Base-by-base conservation (phyloP, 2,888 invertebrate genomes). In the Trissolcus brochymenae region DNA sequence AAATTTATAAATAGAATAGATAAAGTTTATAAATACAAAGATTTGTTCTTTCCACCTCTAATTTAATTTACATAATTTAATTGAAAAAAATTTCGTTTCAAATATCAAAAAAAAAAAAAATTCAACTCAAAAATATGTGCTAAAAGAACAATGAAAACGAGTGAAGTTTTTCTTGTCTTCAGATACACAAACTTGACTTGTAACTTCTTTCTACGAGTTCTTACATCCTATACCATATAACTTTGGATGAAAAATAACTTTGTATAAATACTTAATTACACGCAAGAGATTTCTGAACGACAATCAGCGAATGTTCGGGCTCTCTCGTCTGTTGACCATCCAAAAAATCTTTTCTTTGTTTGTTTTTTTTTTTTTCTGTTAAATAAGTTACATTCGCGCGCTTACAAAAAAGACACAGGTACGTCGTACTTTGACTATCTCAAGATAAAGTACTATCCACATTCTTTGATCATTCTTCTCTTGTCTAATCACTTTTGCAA, bases 201-300 rank as follows among this genome's bases (percentile, higher is more conserved):
- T 4, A 25, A 19, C 19, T 19, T 25, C 3, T 25, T 25, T 25
- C 25, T 6, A 25, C 25, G 25, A 25, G 25, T 35, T 35, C 35
- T 35, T 35, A 35, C 7, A 35, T 35, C 11, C 11, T 35, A 35
- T 35, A 70, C 13, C 11, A 64, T 50, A 55, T 66, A 64, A 59
- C 70, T 62, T 61, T 64, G 46, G 57, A 56, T 59, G 55, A 11
- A 62, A 46, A 46, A 40, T 25, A 29, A 64, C 6, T 64, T 9
- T 11, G 53, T 35, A 77, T 77, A 77, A 77, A 77, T 76, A 76
- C 46, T 67, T 62, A 46, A 77, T 61, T 59, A 57, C 62, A 77
- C 19, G 16, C 40, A 60, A 65, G 55, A 64, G 60, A 60, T 19
- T 65, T 53, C 11, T 51, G 61, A 62, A 55, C 60, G 35, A 70